Evolutionary conservation across 2,888 invertebrate species (phyloP).

Genomic region (Dorcus parallelipipedus): DNA sequence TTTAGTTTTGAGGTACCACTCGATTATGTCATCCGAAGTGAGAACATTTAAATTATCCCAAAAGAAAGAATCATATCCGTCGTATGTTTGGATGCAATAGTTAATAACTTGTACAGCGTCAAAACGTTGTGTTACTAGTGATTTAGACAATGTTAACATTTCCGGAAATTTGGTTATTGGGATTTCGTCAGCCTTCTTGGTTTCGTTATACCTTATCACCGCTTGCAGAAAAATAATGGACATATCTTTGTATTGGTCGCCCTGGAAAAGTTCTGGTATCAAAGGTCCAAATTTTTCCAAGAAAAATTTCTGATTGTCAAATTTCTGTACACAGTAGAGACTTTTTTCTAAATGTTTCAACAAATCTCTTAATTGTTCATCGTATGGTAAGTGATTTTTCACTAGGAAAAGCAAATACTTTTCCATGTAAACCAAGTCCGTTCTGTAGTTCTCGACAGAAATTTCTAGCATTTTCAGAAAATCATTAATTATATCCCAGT

Average conservation of each 20-base stretch:
- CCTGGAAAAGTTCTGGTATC: not conserved
- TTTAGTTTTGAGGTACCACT: not conserved
- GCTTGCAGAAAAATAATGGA: not conserved
- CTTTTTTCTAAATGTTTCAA: not conserved
- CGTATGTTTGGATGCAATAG: not conserved
- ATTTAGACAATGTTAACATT: not conserved
- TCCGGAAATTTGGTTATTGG: not conserved
- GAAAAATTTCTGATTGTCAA: not conserved
- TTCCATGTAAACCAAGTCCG: not conserved
- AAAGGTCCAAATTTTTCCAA: not conserved
- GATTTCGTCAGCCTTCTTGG: not conserved
- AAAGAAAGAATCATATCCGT: not conserved
- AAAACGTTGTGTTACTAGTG: not conserved
- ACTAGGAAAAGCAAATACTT: conserved; percentile 3
- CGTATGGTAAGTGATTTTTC: not conserved
- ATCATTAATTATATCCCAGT: conserved; percentile 1
- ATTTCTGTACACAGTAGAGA: not conserved
- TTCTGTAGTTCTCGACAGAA: not conserved
- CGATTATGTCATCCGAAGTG: not conserved
- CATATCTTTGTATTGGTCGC: not conserved
- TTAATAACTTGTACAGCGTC: not conserved
- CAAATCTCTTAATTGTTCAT: not conserved
- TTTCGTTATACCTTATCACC: not conserved
- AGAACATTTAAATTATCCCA: not conserved
- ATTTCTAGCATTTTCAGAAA: not conserved